Evolutionary conservation across 2,797 vertebrate genomes (phyloP), one percentile per base, ranked within the genome.

Genomic region (Mionectes olivaceus): DNA sequence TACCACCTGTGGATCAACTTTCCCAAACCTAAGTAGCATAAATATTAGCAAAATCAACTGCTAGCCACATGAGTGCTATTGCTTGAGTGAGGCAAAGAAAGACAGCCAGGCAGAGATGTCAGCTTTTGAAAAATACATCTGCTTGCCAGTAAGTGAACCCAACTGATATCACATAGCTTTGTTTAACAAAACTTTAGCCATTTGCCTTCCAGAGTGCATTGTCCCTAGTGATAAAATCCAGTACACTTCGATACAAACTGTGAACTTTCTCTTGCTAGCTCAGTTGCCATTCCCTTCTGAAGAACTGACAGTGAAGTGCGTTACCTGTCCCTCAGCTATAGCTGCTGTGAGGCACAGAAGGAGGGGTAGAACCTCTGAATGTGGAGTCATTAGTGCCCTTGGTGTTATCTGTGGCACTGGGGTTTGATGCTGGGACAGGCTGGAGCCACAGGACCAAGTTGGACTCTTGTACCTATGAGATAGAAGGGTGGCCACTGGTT

Each of bases 121-220:
- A 80, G 3, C 67, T 84, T 84, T 67, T 60, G 79, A 83, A 89
- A 87, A 91, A 65, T 15, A 33, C 53, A 65, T 89, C 78, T 87
- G 60, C 56, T 80, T 85, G 77, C 25, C 52, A 74, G 25, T 46
- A 85, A 71, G 25, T n/a, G 74, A 92, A 63, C 73, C 47, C 52
- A 73, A 27, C 1, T 63, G 39, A 70, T 93, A 81, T 19, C 71
- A n/a, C 39, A 33, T 7, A 65, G n/a, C 33, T 76, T 87, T 75
- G 44, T 80, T 73, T 65, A 82, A 73, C 25, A 49, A 56, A 89
- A 64, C 28, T 74, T 91, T 5, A 52, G 59, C 59, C 56, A 70
- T 83, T 85, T 94, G 37, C 49, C 60, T 65, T 83, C 41, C 75
- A 56, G 53, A 63, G 37, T 35, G 27, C 9, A 43, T 83, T 68